Conservation (phyloP, 2,888 invertebrate genomes). For the Sarcophaga caerulescens region DNA sequence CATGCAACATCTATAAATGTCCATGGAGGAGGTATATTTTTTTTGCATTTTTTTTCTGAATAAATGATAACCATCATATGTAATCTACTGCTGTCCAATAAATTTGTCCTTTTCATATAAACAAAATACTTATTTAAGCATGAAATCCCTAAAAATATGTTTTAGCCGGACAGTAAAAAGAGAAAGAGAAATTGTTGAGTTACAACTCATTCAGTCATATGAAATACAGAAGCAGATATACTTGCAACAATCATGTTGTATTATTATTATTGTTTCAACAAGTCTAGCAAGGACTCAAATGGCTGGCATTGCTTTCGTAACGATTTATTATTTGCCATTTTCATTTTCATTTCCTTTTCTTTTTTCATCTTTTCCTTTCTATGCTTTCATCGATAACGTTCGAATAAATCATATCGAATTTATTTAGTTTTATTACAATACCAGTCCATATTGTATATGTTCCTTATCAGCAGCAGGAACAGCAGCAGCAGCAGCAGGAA, state of each 20-base stretch:
- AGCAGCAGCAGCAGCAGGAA: not conserved
- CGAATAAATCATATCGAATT: conserved; percentile 40
- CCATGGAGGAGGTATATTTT: not conserved
- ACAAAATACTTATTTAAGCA: conserved; percentile 52
- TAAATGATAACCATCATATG: not conserved
- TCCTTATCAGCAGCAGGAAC: not conserved
- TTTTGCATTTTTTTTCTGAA: not conserved
- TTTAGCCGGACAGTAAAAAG: conserved; percentile 1
- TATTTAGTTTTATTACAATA: conserved; percentile 48
- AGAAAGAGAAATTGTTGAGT: not conserved
- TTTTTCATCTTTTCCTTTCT: not conserved
- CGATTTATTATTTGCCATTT: conserved; percentile 24
- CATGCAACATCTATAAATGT: no score
- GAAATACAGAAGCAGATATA: conserved; percentile 7
- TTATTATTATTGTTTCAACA: conserved; percentile 64
- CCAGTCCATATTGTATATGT: not conserved
- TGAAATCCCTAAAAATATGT: conserved; percentile 43
- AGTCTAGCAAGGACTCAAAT: conserved; percentile 28
- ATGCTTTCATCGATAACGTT: not conserved
- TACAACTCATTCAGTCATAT: conserved; percentile 50
- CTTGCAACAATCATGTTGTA: conserved; percentile 49
- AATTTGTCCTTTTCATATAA: conserved; percentile 31
- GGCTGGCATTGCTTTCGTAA: not conserved
- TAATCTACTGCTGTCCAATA: not conserved
- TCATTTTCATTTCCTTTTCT: conserved; percentile 35